Evolutionary conservation across 2,113 vertebrate species (phyloP).

Genomic region (Speoplatyrhinus poulsoni): DNA sequence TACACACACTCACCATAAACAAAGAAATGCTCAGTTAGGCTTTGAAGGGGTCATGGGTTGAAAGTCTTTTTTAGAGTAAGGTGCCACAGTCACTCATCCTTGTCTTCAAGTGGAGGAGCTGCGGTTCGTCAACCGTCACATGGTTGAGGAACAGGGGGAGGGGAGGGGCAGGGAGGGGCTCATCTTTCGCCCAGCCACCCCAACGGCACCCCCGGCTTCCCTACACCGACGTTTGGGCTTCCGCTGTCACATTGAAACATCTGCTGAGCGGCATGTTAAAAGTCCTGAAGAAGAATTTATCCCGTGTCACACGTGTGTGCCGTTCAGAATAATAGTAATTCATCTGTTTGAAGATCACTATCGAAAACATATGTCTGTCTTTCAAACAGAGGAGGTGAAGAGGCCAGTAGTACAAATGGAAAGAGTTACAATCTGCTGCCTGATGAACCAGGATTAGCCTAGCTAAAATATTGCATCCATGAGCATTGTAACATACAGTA

Average conservation of each 20-base stretch:
- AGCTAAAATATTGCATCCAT: conserved; percentile 37
- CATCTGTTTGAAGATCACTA: conserved; percentile 53
- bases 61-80: conserved; percentile 34
- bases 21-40: conserved; percentile 61
- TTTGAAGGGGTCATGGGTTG: conserved; percentile 18
- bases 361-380: conserved; percentile 55
- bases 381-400: not conserved
- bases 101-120: conserved; percentile 14
- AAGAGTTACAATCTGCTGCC: conserved; percentile 50
- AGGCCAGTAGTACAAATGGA: conserved; percentile 6
- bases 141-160: not conserved
- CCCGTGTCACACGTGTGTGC: conserved; percentile 52
- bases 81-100: conserved; percentile 42
- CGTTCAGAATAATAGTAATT: conserved; percentile 51
- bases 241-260: conserved; percentile 46
- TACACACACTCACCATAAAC: conserved; percentile 39
- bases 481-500: conserved; percentile 13
- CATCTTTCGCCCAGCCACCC: conserved; percentile 35
- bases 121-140: conserved; percentile 15
- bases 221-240: not conserved
- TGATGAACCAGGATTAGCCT: conserved; percentile 11
- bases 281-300: conserved; percentile 47
- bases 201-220: not conserved
- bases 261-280: conserved; percentile 50
- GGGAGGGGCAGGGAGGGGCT: not conserved